These are phyloP conservation scores for Pterophyllum scalare DNA, from an alignment of 2,113 vertebrate species.

Conservation along the genomic window DNA sequence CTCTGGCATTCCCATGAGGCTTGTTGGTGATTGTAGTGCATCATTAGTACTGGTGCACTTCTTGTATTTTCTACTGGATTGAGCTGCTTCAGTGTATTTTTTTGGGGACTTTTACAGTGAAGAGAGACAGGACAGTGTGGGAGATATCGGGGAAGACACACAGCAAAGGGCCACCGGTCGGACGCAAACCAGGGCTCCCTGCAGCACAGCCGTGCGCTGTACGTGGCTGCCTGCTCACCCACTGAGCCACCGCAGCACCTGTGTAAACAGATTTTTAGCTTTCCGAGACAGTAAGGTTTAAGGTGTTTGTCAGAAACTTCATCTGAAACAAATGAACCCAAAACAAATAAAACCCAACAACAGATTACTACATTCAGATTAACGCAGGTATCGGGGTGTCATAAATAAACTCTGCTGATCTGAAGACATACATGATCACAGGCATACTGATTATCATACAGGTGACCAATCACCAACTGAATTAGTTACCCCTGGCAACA, in stretches of 20 bases:
- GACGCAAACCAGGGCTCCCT: no score
- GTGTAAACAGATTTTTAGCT: no score
- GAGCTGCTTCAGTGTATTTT: background rate
- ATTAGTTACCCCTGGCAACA: background rate
- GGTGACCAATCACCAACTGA: background rate
- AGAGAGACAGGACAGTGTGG: no score
- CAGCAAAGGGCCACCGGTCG: no score
- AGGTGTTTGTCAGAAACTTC: background rate
- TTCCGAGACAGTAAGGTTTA: background rate
- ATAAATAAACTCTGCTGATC: background rate
- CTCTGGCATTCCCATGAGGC: conserved; percentile 20
- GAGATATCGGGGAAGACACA: no score
- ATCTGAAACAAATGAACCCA: no score
- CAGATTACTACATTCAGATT: fast-evolving
- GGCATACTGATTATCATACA: background rate
- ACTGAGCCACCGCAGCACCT: no score
- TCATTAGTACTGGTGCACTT: background rate
- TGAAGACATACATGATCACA: background rate
- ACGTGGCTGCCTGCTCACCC: no score
- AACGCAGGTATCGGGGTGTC: background rate
- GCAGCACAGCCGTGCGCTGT: no score
- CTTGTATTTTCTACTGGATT: background rate
- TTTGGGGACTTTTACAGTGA: no score
- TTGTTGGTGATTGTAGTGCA: fast-evolving
- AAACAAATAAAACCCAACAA: background rate